Evolutionary conservation across 2,797 vertebrate species (phyloP).

Genomic region (Prunella strophiata): DNA sequence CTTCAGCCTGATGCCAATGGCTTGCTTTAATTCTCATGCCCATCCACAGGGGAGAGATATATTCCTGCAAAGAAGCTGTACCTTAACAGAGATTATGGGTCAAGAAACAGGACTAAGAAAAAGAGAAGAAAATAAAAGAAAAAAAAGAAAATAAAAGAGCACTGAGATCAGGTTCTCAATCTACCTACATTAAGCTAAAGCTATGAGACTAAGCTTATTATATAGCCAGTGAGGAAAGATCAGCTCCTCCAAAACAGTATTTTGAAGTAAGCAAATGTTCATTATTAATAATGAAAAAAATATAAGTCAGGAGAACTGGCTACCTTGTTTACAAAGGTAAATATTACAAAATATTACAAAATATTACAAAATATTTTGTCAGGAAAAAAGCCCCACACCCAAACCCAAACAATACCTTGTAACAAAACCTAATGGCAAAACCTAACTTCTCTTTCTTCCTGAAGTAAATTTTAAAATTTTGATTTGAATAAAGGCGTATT

Average conservation of each 20-base stretch:
- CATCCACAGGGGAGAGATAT: accelerated
- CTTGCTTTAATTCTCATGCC: neutral
- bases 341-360: neutral
- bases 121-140: neutral
- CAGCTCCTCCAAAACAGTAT: neutral
- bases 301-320: neutral
- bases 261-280: neutral
- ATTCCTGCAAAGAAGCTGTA: neutral
- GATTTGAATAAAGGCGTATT: neutral
- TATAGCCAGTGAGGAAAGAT: neutral
- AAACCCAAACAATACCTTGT: neutral
- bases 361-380: neutral
- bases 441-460: neutral
- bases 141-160: neutral
- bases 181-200: neutral
- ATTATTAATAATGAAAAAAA: neutral
- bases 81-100: neutral
- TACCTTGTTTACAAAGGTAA: neutral
- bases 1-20: neutral
- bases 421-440: neutral
- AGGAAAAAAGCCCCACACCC: neutral
- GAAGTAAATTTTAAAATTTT: neutral
- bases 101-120: neutral
- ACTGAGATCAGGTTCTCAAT: neutral
- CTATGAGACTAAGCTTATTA: neutral